phyloP scores from a whole-genome alignment of 2,113 vertebrate genomes.

The Platichthys flesus region DNA sequence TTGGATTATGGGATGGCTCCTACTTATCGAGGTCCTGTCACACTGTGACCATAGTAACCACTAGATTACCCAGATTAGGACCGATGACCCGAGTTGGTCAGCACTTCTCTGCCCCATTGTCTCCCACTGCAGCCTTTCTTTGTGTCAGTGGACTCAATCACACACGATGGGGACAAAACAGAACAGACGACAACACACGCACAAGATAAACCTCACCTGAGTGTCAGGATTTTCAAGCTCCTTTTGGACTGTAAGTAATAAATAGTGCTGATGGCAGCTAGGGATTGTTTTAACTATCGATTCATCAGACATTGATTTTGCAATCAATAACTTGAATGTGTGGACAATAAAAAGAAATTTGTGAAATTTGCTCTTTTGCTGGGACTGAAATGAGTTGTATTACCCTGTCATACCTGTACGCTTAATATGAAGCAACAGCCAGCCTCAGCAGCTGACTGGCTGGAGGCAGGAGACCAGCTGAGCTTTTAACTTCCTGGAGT shows the following conservation, averaged over 20 bases:
- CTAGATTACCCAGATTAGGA: conserved; percentile 66
- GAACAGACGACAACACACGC: too few species aligned
- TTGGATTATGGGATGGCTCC: conserved; percentile 54
- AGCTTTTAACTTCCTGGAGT: background rate
- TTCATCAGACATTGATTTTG: background rate
- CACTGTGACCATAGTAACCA: conserved; percentile 50
- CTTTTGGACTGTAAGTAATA: too few species aligned
- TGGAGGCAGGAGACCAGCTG: too few species aligned
- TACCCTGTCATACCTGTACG: background rate
- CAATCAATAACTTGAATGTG: background rate
- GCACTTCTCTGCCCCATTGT: conserved; percentile 33
- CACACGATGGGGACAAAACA: too few species aligned
- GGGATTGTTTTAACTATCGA: too few species aligned
- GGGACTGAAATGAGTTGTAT: too few species aligned
- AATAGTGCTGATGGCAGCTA: too few species aligned
- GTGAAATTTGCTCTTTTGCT: too few species aligned
- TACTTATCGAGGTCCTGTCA: conserved; percentile 36
- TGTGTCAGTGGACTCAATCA: background rate
- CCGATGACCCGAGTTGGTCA: conserved; percentile 34
- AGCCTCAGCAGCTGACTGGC: background rate
- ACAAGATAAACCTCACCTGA: too few species aligned
- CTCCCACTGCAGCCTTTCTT: conserved; percentile 18
- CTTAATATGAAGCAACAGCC: background rate
- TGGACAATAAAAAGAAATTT: background rate
- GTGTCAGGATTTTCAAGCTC: too few species aligned